Evolutionary conservation across 2,888 invertebrate genomes (phyloP).

Genomic region (Digitonthophagus gazella): DNA sequence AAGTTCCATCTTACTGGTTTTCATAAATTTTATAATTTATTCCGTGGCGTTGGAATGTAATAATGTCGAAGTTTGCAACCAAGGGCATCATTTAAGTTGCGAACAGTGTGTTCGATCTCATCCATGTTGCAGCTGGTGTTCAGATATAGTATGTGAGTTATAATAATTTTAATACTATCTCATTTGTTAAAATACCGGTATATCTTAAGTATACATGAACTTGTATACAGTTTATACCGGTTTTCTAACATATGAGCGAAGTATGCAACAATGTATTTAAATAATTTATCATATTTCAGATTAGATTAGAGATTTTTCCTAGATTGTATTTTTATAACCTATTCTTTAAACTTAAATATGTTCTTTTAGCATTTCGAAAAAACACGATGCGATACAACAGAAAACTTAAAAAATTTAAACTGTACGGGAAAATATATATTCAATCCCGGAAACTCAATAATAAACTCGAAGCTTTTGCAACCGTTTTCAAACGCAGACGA

Average conservation of each 20-base stretch:
- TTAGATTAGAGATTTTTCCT: conserved; percentile 1
- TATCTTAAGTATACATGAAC: too few relatives aligned
- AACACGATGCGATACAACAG: conserved; percentile 27
- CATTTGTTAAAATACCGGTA: too few relatives aligned
- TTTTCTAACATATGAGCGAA: too few relatives aligned
- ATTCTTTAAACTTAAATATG: not conserved
- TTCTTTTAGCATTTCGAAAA: conserved; percentile 26
- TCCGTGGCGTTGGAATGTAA: conserved; percentile 13
- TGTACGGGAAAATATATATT: conserved; percentile 24
- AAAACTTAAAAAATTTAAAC: conserved; percentile 15
- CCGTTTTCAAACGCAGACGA: conserved; percentile 55
- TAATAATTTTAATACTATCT: too few relatives aligned
- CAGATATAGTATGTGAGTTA: conserved; percentile 33
- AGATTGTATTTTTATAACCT: not conserved
- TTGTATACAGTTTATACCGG: not conserved
- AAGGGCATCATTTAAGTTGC: conserved; percentile 16
- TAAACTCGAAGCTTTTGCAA: not conserved
- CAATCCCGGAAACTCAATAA: conserved; percentile 18
- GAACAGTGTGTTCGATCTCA: conserved; percentile 21
- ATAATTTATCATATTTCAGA: too few relatives aligned
- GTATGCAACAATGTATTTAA: too few relatives aligned
- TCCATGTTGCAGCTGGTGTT: conserved; percentile 26
- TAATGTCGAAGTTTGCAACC: conserved; percentile 9
- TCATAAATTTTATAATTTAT: not conserved
- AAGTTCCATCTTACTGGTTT: not conserved